phyloP scores from a whole-genome alignment of 2,888 invertebrate species.

The Drosophila imparisetae region DNA sequence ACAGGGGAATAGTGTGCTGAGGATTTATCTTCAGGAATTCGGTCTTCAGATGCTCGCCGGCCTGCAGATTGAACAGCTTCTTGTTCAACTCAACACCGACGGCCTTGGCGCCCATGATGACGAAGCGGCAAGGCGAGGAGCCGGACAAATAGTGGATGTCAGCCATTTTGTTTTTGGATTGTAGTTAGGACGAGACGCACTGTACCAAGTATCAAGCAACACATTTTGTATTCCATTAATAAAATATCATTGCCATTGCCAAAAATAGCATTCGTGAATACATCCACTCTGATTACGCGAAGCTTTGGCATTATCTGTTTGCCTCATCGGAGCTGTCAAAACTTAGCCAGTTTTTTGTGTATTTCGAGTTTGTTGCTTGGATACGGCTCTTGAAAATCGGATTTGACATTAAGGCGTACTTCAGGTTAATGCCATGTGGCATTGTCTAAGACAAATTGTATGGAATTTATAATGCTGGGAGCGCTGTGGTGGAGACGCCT shows the following conservation, averaged over 20 bases:
- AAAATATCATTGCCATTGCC: conserved; percentile 29
- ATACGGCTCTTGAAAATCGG: conserved; percentile 48
- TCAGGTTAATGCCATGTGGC: conserved; percentile 53
- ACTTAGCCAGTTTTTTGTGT: conserved; percentile 14
- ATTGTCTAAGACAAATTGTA: conserved; percentile 49
- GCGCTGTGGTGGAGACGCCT: conserved; percentile 27
- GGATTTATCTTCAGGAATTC: too few relatives aligned
- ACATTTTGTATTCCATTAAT: background rate
- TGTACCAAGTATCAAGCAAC: too few relatives aligned
- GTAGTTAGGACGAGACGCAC: too few relatives aligned
- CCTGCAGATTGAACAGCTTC: too few relatives aligned
- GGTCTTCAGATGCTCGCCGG: too few relatives aligned
- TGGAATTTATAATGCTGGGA: conserved; percentile 32
- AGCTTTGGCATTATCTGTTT: conserved; percentile 8
- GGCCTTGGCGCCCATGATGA: too few relatives aligned
- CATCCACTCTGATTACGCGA: conserved; percentile 12
- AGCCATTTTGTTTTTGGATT: too few relatives aligned
- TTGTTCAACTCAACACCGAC: too few relatives aligned
- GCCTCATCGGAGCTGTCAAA: conserved; percentile 24
- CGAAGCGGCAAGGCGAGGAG: too few relatives aligned
- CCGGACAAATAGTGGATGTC: too few relatives aligned
- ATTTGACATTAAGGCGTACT: conserved; percentile 69
- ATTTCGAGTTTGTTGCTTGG: conserved; percentile 5
- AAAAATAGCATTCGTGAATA: conserved; percentile 5
- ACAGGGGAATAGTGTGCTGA: too few relatives aligned